Evolutionary conservation across 2,797 vertebrate genomes (phyloP), one percentile per base, ranked within the genome.

Genomic region (Xenentodon cancila): DNA sequence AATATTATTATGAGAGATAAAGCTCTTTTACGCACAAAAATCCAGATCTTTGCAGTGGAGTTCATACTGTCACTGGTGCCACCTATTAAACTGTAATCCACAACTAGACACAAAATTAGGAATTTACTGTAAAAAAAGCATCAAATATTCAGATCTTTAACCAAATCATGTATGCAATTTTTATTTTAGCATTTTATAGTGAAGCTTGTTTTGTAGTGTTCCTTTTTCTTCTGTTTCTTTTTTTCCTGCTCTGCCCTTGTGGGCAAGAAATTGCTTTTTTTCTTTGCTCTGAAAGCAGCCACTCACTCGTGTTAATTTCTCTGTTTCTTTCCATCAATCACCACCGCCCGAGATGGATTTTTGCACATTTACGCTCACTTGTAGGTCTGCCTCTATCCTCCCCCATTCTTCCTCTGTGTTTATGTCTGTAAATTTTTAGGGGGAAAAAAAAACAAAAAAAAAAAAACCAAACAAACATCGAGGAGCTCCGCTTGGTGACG

Each of bases 401-500:
- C 80, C 68, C 66, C 48, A 64, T 84, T 86, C 75, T 64, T 73
- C 73, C 68, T 81, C 86, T 84, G 77, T 87, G 73, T 78, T 83
- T 71, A 53, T 68, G 59, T 86, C 77, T 79, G 56, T 80, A 69
- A 87, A 82, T 80, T 79, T 80, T 56, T 37, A 78, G 65, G 22
- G 25, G 25, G 25, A 5, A 5, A 5, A 5, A 5, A 25, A 25
- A 3, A 25, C 25, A 5, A 3, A 25, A 9, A 32, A 32, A 32
- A 32, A 32, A 32, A 32, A 32, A 32, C 3, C 3, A 49, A 68
- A 89, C 87, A 84, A 80, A 80, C 79, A 77, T 72, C 53, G 55
- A 76, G 80, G 73, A 86, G 66, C 81, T 85, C 81, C 84, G 78
- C 62, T 85, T 54, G 73, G 80, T 89, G 87, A 89, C 85, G 87